Conservation (phyloP, 2,113 vertebrate species). For the Castor canadensis region DNA sequence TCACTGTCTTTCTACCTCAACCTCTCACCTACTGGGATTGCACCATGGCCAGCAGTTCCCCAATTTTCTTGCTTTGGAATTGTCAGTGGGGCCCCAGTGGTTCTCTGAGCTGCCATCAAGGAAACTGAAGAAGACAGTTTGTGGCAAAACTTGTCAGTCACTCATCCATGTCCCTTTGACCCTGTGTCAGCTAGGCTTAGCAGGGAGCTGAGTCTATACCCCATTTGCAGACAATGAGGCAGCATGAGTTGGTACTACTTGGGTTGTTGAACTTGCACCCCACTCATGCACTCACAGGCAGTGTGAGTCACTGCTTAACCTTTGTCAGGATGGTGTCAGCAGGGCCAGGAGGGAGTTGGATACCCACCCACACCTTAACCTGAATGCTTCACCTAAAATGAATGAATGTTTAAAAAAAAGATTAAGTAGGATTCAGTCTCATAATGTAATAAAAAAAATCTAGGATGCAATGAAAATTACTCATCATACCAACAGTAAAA, state of each 20-base stretch:
- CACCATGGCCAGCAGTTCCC: neutral
- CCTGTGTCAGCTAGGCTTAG: neutral
- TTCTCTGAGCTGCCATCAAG: neutral
- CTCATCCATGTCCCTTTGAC: neutral
- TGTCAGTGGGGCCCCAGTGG: neutral
- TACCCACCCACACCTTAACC: neutral
- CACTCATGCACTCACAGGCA: neutral
- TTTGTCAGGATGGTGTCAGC: neutral
- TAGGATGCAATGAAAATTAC: neutral
- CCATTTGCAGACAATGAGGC: neutral
- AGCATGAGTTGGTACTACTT: neutral
- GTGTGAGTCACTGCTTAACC: neutral
- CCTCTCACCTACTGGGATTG: neutral
- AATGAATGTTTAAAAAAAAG: neutral
- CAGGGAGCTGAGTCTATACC: neutral
- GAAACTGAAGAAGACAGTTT: neutral
- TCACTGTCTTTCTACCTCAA: neutral
- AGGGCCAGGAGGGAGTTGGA: neutral
- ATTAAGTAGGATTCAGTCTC: neutral
- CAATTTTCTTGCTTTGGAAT: neutral
- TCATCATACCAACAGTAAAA: neutral
- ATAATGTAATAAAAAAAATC: neutral
- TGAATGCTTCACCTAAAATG: neutral
- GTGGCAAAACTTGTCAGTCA: neutral
- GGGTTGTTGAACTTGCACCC: neutral